phyloP scores from a whole-genome alignment of 2,888 invertebrate genomes.

The Steromphala cineraria region DNA sequence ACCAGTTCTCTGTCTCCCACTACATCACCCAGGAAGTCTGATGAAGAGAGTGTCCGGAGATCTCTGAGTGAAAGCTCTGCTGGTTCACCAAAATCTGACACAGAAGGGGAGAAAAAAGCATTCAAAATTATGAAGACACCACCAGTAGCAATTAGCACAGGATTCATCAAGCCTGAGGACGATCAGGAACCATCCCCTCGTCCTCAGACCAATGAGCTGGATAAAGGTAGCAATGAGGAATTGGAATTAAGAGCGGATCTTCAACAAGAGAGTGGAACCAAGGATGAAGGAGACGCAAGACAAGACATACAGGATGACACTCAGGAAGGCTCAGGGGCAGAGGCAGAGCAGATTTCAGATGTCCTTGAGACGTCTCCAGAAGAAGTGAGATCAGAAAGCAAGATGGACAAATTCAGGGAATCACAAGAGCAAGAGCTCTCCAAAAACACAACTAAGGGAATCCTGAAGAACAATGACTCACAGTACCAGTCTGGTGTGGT shows the following conservation, averaged over 20 bases:
- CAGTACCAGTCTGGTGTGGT: not conserved
- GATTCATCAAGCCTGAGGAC: not conserved
- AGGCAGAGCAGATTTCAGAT: not conserved
- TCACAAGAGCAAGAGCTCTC: not conserved
- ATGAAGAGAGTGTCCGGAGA: not conserved
- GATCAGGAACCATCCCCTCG: not conserved
- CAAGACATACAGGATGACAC: not conserved
- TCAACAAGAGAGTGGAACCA: constrained; percentile 30
- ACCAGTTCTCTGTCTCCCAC: constrained; percentile 7
- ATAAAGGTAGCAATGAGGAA: constrained; percentile 25
- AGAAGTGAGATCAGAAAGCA: not conserved
- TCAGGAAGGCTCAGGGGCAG: not conserved
- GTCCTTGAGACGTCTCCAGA: not conserved
- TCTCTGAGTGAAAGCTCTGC: not conserved
- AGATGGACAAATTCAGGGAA: not conserved
- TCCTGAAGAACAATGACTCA: not conserved
- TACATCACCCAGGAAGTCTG: not conserved
- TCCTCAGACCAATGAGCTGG: constrained; percentile 23
- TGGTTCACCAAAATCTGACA: not conserved
- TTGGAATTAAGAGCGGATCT: constrained; percentile 14
- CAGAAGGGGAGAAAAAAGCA: not conserved
- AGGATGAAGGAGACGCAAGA: not conserved
- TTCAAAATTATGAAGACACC: not conserved
- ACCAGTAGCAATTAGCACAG: not conserved
- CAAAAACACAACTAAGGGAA: not conserved